Base-by-base conservation (phyloP, 92 coral and sea anemone species). In the Epizoanthus scotinus region DNA sequence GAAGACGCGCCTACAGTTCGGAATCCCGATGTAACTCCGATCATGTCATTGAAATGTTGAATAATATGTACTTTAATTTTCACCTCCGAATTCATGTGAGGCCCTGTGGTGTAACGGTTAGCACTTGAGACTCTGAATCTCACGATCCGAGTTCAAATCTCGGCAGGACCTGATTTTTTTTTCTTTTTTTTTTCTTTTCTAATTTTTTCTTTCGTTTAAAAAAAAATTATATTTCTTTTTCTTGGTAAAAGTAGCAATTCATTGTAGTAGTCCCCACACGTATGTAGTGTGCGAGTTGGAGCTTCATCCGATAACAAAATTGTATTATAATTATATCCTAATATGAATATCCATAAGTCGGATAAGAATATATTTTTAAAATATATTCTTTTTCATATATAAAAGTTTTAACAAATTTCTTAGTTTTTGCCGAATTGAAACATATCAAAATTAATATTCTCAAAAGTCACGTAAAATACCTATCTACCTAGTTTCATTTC, bases 91-190 rank as follows among this genome's bases (percentile, higher is more conserved):
- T 13, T 2, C 67, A 31, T 6, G 59, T 6, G 0, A 2, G 98
- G 96, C 91, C 92, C 91, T 82, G 91, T 95, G 96, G 95, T 95
- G 98, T 90, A 91, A 95, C 89, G 98, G 94, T 93, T 87, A 89
- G 97, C 97, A 92, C 98, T 88, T 92, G 90, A 86, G 98, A 95
- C 97, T 95, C 98, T 89, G 97, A 93, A 94, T 94, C 98, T 89
- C 91, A 94, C 90, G 92, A 94, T 92, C 98, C 97, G 98, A 95
- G 98, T 91, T 93, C 95, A 88, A 93, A 83, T 95, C 98, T 95
- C 99, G 99, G 98, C 90, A 84, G 93, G 92, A 92, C 98, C 98
- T 93, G 0, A 2, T 2, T 20, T 63, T 89, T 80, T 47, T 77
- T 8, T 17, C 9, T 5, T 40, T 27, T 14, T 10, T 4, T 8